Conservation (phyloP, 2,113 vertebrate species). For the Channa argus region DNA sequence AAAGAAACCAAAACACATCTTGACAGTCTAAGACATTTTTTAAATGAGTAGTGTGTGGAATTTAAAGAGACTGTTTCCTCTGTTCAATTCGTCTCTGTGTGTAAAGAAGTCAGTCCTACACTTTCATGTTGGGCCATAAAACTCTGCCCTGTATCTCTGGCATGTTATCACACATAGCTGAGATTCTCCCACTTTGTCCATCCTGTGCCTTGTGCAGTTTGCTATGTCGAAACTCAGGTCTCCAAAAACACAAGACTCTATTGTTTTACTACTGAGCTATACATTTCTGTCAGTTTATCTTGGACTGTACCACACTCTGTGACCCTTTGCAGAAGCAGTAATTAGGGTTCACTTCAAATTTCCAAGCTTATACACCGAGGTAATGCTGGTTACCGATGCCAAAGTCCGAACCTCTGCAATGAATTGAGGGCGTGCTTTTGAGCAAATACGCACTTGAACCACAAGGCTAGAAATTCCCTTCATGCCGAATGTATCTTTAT, state of each 20-base stretch:
- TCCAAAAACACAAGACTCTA: background rate
- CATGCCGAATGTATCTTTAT: background rate
- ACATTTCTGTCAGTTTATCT: background rate
- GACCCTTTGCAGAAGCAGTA: background rate
- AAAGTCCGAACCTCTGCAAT: constrained; percentile 48
- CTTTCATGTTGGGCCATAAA: constrained; percentile 50
- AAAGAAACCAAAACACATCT: background rate
- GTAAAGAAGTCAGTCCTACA: constrained; percentile 11
- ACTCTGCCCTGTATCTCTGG: constrained; percentile 23
- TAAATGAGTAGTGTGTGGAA: constrained; percentile 17
- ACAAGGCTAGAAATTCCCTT: background rate
- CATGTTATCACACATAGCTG: constrained; percentile 64
- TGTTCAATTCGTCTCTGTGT: constrained; percentile 2
- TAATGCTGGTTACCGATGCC: constrained; percentile 19
- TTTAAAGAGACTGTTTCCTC: constrained; percentile 7
- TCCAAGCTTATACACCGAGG: background rate
- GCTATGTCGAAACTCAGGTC: constrained; percentile 8
- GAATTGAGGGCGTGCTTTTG: constrained; percentile 39
- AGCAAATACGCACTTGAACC: constrained; percentile 37
- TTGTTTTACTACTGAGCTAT: background rate
- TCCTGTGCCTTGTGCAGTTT: constrained; percentile 13
- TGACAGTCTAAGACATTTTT: background rate
- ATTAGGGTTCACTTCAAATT: background rate
- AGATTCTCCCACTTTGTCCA: constrained; percentile 38
- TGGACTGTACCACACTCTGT: background rate